These are phyloP conservation scores for Echinometra lucunter DNA, from an alignment of 53 echinoderm and acorn worm species.

Conservation along the genomic window DNA sequence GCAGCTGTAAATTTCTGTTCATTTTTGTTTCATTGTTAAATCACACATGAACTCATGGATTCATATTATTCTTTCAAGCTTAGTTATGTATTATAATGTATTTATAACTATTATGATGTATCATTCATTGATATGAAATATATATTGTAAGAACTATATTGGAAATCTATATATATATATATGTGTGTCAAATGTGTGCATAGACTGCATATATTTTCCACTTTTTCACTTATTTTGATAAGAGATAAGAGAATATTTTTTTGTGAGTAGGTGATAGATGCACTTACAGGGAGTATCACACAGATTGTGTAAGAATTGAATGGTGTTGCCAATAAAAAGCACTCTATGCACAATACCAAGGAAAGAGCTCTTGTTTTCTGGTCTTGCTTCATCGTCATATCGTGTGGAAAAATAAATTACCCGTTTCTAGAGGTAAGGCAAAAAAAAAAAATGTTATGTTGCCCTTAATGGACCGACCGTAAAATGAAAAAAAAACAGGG, in stretches of 20 bases:
- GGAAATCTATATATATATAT: constrained; percentile 48
- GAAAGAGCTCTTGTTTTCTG: not conserved
- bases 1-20: constrained; percentile 24
- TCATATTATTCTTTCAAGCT: not conserved
- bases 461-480: no score
- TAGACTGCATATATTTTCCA: constrained; percentile 63
- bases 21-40: not conserved
- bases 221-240: constrained; percentile 62
- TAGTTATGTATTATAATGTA: constrained; percentile 39
- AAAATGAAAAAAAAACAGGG: no score
- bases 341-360: constrained; percentile 40
- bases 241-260: constrained; percentile 38
- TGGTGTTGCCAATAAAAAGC: constrained; percentile 23
- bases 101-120: constrained; percentile 56
- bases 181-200: constrained; percentile 59
- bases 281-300: constrained; percentile 44
- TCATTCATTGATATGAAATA: constrained; percentile 21
- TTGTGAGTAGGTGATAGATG: constrained; percentile 47
- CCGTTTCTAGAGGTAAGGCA: not conserved
- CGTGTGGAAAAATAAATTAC: not conserved
- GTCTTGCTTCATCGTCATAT: not conserved
- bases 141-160: constrained; percentile 58
- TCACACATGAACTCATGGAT: not conserved
- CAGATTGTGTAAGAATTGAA: constrained; percentile 31
- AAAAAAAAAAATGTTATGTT: no score